phyloP scores from a whole-genome alignment of 1,140 invertebrate species.

The Drosophila leontia region DNA sequence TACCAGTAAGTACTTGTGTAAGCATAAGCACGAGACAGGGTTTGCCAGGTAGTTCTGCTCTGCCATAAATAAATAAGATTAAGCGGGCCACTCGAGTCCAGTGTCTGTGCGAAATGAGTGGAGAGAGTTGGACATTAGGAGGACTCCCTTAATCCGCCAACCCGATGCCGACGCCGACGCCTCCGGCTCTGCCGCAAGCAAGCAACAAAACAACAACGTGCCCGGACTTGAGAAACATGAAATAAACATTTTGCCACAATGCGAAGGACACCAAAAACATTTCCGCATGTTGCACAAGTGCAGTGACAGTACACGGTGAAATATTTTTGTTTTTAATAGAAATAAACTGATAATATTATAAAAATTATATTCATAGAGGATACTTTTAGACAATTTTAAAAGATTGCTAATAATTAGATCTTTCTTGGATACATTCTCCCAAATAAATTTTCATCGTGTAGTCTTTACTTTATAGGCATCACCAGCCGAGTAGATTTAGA shows the following conservation, averaged over 20 bases:
- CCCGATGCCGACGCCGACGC: background rate
- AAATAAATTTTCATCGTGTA: background rate
- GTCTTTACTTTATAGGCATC: too few species aligned
- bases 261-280: slow-evolving; percentile 54
- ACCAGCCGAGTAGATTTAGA: too few species aligned
- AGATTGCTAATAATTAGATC: background rate
- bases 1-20: slow-evolving; percentile 57
- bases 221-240: slow-evolving; percentile 71
- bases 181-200: slow-evolving; percentile 1
- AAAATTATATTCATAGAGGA: too few species aligned
- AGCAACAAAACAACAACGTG: slow-evolving; percentile 66
- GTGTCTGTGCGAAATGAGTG: slow-evolving; percentile 60
- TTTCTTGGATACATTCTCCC: background rate
- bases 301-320: slow-evolving; percentile 3
- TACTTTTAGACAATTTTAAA: background rate
- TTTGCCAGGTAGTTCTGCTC: slow-evolving; percentile 29
- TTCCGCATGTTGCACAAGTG: slow-evolving; percentile 60
- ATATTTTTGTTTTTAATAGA: too few species aligned
- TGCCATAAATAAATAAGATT: slow-evolving; percentile 81
- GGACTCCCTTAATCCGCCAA: background rate
- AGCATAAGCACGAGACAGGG: slow-evolving; percentile 44
- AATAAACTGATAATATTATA: too few species aligned
- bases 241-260: slow-evolving; percentile 77
- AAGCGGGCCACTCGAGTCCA: slow-evolving; percentile 64
- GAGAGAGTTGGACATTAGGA: slow-evolving; percentile 29